These are phyloP conservation scores for Cephonodes hylas DNA, from an alignment of 2,888 invertebrate genomes.

Conservation along the genomic window DNA sequence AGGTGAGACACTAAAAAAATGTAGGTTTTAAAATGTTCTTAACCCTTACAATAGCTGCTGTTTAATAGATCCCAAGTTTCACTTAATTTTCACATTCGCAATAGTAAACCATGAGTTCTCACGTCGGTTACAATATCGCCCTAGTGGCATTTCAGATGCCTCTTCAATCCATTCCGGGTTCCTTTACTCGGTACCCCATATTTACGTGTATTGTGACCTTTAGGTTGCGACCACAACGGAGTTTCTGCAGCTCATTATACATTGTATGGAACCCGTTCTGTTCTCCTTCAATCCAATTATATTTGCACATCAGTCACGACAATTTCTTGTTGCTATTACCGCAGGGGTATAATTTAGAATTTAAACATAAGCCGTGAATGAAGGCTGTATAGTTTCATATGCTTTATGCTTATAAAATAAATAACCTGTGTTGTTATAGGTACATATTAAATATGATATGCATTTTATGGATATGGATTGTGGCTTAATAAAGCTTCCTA, in stretches of 20 bases:
- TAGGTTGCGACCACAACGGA: neutral
- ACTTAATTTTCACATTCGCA: neutral
- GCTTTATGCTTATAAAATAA: neutral
- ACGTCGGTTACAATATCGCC: slow-evolving; percentile 5
- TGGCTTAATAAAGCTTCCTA: too few species aligned
- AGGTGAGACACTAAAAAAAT: too few species aligned
- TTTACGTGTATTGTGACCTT: slow-evolving; percentile 3
- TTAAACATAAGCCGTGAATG: neutral
- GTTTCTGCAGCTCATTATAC: neutral
- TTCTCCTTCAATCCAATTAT: neutral
- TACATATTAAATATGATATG: too few species aligned
- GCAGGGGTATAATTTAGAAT: neutral
- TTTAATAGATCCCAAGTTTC: neutral
- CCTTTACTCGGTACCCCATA: neutral
- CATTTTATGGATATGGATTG: too few species aligned
- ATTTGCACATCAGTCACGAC: neutral
- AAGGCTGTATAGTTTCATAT: neutral
- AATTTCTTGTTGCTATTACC: neutral
- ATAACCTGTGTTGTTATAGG: neutral
- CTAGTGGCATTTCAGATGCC: slow-evolving; percentile 3
- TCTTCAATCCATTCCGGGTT: neutral
- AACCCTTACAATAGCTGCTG: neutral
- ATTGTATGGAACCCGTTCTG: neutral
- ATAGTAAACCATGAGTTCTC: neutral
- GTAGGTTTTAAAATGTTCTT: neutral